These are phyloP conservation scores for Microcebus murinus DNA, from an alignment of 2,113 vertebrate genomes.

Conservation along the genomic window DNA sequence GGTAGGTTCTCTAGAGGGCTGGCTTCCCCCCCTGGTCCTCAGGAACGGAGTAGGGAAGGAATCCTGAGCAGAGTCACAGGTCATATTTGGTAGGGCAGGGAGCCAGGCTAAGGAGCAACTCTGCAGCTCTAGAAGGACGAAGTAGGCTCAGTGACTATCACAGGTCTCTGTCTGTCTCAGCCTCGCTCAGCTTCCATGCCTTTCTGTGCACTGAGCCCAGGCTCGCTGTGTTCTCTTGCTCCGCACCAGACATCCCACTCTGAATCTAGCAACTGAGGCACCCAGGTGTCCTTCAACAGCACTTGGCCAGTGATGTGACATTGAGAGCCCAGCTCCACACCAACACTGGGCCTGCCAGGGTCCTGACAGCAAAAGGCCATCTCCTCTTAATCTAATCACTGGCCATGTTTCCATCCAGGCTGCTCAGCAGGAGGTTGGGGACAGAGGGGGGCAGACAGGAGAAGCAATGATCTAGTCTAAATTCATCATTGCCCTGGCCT, in stretches of 20 bases:
- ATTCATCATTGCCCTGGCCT: neutral
- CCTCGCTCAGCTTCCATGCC: neutral
- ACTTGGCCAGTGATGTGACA: neutral
- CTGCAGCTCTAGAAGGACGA: neutral
- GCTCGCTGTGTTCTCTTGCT: neutral
- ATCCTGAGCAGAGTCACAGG: neutral
- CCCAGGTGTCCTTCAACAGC: neutral
- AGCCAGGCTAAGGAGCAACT: neutral
- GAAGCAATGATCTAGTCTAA: neutral
- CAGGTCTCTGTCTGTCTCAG: neutral
- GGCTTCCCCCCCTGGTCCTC: neutral
- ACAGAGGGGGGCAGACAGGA: neutral
- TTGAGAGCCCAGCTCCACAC: neutral
- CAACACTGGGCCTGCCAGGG: neutral
- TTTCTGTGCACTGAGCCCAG: neutral
- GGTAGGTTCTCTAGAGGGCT: neutral
- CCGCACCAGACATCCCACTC: neutral
- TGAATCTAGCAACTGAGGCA: neutral
- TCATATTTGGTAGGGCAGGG: neutral
- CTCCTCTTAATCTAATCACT: constrained; percentile 11
- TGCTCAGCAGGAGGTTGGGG: neutral
- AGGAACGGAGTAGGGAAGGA: neutral
- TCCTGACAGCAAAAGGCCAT: neutral
- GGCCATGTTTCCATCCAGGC: neutral
- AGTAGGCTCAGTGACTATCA: neutral